Conservation (phyloP, 1,140 invertebrate species). For the Dryas iulia region DNA sequence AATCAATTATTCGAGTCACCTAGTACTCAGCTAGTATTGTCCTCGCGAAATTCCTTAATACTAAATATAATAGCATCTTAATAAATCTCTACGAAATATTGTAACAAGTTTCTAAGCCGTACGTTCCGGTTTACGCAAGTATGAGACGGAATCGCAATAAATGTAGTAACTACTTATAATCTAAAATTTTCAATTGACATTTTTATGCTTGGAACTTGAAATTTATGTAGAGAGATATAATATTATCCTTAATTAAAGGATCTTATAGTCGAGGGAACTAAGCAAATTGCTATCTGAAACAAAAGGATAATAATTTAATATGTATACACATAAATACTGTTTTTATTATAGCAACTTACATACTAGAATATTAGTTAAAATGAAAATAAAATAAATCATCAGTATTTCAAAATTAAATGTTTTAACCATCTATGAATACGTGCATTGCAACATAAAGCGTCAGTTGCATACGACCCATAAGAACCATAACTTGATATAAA, state of each 20-base stretch:
- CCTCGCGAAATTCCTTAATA: slow-evolving; percentile 55
- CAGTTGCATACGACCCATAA: no score
- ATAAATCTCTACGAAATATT: slow-evolving; percentile 39
- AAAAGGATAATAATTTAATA: slow-evolving; percentile 6
- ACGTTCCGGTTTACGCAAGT: slow-evolving; percentile 13
- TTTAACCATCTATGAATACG: no score
- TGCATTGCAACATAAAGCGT: no score
- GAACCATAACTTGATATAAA: no score
- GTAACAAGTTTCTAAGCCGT: slow-evolving; percentile 35
- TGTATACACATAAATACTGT: not conserved
- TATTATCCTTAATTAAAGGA: slow-evolving; percentile 32
- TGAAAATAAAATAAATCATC: no score
- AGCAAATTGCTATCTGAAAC: slow-evolving; percentile 37
- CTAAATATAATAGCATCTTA: slow-evolving; percentile 48
- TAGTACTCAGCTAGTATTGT: slow-evolving; percentile 57
- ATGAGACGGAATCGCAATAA: slow-evolving; percentile 20
- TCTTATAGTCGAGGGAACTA: slow-evolving; percentile 26
- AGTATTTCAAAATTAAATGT: no score
- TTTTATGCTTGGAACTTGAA: slow-evolving; percentile 42
- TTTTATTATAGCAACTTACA: not conserved
- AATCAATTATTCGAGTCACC: slow-evolving; percentile 21
- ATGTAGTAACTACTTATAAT: slow-evolving; percentile 1
- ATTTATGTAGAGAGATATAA: slow-evolving; percentile 37
- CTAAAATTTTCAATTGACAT: slow-evolving; percentile 44
- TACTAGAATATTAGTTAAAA: no score